A percentile compares a stretch with the other conserved stretches of the same genome.
These are phyloP conservation scores for Hoplodrina ambigua DNA, from an alignment of 2,888 invertebrate species.

Conservation along the genomic window DNA sequence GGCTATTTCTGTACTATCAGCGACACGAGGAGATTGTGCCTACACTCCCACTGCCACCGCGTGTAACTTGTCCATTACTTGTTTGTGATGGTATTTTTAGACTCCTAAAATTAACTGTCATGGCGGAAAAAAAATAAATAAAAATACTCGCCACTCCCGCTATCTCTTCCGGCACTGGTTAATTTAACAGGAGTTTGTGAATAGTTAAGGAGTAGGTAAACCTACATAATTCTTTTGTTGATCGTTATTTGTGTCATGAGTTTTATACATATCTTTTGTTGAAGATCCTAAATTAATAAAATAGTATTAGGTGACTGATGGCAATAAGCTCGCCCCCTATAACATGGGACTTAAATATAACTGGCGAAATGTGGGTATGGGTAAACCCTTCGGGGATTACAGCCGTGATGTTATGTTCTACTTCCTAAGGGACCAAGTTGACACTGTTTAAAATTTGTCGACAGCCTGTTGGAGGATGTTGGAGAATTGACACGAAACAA, in stretches of 20 bases:
- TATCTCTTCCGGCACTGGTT: neutral
- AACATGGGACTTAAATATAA: too few relatives aligned
- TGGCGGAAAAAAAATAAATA: slow-evolving; percentile 7
- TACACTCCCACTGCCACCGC: slow-evolving; percentile 24
- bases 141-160: slow-evolving; percentile 4
- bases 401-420: neutral
- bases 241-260: too few relatives aligned
- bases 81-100: slow-evolving; percentile 19
- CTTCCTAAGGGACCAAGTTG: neutral
- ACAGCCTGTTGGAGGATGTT: too few relatives aligned
- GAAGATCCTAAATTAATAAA: too few relatives aligned
- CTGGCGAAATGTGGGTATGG: too few relatives aligned
- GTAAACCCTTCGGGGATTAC: too few relatives aligned
- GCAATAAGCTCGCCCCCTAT: too few relatives aligned
- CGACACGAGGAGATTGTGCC: slow-evolving; percentile 43
- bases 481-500: neutral
- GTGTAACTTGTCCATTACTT: slow-evolving; percentile 19
- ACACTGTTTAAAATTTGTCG: neutral
- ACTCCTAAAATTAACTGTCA: slow-evolving; percentile 23
- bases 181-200: neutral
- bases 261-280: too few relatives aligned
- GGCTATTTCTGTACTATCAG: slow-evolving; percentile 73
- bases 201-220: too few relatives aligned
- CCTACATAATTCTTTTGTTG: too few relatives aligned
- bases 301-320: too few relatives aligned